Evolutionary conservation across 2,113 vertebrate genomes (phyloP).

Genomic region (Phrynosoma blainvillii): DNA sequence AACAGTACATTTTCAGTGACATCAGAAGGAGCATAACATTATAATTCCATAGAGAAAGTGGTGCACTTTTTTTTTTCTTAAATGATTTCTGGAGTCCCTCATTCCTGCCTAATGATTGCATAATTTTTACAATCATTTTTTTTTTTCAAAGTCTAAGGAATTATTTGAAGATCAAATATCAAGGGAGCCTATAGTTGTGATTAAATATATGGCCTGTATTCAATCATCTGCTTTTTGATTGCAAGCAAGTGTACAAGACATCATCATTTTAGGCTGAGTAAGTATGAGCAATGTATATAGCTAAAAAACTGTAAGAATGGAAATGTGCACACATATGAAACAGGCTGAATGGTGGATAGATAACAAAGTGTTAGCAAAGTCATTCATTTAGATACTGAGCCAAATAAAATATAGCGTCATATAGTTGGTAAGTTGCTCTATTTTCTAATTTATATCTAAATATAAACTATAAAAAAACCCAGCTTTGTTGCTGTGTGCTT

Average conservation of each 20-base stretch:
- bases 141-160: background rate
- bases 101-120: background rate
- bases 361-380: no score
- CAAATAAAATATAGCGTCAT: background rate
- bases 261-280: background rate
- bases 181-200: background rate
- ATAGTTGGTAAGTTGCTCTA: no score
- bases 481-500: no score
- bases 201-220: background rate
- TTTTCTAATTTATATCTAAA: background rate
- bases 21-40: background rate
- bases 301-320: background rate
- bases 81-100: background rate
- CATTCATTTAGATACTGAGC: no score
- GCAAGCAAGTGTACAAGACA: no score
- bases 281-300: background rate
- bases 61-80: background rate
- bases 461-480: background rate
- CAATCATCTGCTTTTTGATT: background rate
- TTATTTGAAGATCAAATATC: background rate
- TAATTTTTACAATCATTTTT: background rate
- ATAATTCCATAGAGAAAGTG: background rate
- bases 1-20: no score
- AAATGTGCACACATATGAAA: background rate
- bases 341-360: no score